phyloP scores from a whole-genome alignment of 2,888 invertebrate genomes.

The Tyria jacobaeae region DNA sequence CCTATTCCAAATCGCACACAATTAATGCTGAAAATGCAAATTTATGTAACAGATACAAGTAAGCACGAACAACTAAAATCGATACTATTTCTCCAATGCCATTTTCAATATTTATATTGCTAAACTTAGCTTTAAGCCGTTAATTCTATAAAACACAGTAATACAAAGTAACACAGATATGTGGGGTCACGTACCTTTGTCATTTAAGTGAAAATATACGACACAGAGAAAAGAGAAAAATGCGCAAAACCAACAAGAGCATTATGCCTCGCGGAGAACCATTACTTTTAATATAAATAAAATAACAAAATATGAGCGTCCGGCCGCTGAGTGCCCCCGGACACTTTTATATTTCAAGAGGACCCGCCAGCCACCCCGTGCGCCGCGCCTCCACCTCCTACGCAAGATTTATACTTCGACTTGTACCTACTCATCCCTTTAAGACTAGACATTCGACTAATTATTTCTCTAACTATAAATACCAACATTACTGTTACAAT shows the following conservation, averaged over 20 bases:
- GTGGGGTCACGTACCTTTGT: constrained; percentile 80
- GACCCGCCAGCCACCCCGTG: constrained; percentile 55
- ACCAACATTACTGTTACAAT: constrained; percentile 11
- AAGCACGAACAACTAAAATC: background rate
- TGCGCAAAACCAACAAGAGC: constrained; percentile 81
- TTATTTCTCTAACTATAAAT: constrained; percentile 23
- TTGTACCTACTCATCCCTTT: constrained; percentile 50
- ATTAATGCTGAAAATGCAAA: background rate
- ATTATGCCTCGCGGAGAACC: constrained; percentile 81
- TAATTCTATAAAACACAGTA: constrained; percentile 60
- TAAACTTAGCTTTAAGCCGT: constrained; percentile 40
- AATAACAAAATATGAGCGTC: constrained; percentile 87
- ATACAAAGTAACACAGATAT: constrained; percentile 72
- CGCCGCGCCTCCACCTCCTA: constrained; percentile 32
- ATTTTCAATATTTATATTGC: constrained; percentile 13
- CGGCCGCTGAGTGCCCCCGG: constrained; percentile 85
- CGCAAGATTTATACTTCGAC: constrained; percentile 66
- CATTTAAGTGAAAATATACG: constrained; percentile 86
- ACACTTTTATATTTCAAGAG: constrained; percentile 84
- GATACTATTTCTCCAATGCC: constrained; percentile 4
- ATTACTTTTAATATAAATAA: constrained; percentile 87
- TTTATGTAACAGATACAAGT: background rate
- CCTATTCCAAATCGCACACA: background rate
- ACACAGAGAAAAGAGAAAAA: constrained; percentile 81
- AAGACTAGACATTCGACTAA: constrained; percentile 32